Percentiles rank a stretch among this genome's conserved stretches.
Evolutionary conservation across 2,797 vertebrate species (phyloP).

Genomic region (Aeoliscus strigatus): DNA sequence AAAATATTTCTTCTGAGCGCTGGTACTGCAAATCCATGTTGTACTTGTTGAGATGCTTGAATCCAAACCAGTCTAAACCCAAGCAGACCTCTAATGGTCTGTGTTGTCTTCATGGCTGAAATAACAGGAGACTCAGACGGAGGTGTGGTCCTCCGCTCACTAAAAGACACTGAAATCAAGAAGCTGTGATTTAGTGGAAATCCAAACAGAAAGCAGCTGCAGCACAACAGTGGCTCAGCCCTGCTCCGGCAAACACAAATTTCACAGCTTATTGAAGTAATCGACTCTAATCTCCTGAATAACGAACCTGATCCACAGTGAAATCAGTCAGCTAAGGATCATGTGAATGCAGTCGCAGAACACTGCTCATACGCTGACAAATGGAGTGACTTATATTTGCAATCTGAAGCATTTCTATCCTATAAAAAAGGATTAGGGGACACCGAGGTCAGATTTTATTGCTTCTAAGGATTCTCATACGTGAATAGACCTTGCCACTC

Average conservation of each 20-base stretch:
- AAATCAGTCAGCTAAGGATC: constrained; percentile 32
- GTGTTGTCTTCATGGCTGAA: too few species aligned
- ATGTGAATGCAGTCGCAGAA: constrained; percentile 16
- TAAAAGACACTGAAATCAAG: too few species aligned
- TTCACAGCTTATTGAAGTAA: constrained; percentile 45
- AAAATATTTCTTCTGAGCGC: too few species aligned
- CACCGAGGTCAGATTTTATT: constrained; percentile 8
- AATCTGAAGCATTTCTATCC: constrained; percentile 2
- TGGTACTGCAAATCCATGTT: too few species aligned
- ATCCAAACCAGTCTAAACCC: too few species aligned
- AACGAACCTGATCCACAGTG: constrained; percentile 22
- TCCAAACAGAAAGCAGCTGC: constrained; percentile 31
- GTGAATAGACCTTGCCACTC: constrained; percentile 33
- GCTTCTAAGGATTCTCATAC: constrained; percentile 38
- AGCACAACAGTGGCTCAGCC: constrained; percentile 3
- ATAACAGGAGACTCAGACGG: too few species aligned
- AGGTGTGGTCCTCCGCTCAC: constrained; percentile 11
- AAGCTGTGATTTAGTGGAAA: constrained; percentile 15
- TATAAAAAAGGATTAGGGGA: constrained; percentile 1
- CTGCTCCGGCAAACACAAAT: constrained; percentile 15
- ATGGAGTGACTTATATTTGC: background rate
- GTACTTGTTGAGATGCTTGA: too few species aligned
- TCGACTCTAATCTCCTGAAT: constrained; percentile 36
- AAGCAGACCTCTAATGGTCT: too few species aligned
- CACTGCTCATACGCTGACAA: constrained; percentile 9